Base-by-base conservation (phyloP, 2,113 vertebrate genomes). In the Prinia subflava region DNA sequence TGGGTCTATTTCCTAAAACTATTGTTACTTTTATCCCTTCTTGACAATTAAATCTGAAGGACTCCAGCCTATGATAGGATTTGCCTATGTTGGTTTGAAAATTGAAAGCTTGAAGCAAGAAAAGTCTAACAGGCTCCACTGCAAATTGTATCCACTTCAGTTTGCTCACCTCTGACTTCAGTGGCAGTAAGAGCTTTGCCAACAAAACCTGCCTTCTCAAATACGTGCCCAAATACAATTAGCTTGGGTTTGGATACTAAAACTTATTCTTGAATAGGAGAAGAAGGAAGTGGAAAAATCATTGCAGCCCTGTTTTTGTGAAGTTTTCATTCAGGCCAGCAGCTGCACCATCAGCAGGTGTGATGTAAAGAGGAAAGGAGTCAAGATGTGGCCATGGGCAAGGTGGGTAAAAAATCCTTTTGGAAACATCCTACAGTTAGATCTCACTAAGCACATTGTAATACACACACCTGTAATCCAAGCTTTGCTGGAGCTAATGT, bases 191-290 rank as follows among this genome's bases (percentile, higher is more conserved):
- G 9, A 86, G 22, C 53, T 77, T 55, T 84, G 77, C 64, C 53
- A 91, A 70, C 31, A 73, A 93, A 90, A 67, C 15, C 15, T 33
- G n/a, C 55, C 56, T 76, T 87, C 82, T 44, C 35, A 83, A 90
- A 59, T n/a, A 64, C 33, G 7, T 76, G 57, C 13, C 57, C 57
- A 35, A 15, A 68, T n/a, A 60, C 49, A 87, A 41, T 68, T 39
- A 59, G 23, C 27, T 84, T 37, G 17, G n/a, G 20, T 7, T 70
- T 63, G 85, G 57, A 69, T 33, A 56, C n/a, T 33, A 67, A 94
- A 93, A 41, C 27, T 71, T 55, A 39, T 71, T 88, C 39, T 35
- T 1, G 4, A 30, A 39, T 14, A 85, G 28, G 22, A 81, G 83
- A 71, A 79, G 44, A 79, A 64, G 68, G 35, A 75, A 47, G 35